A percentile compares a stretch with the other conserved stretches of the same genome.
These are phyloP conservation scores for Poeciliopsis infans DNA, from an alignment of 2,797 vertebrate genomes.

Conservation along the genomic window DNA sequence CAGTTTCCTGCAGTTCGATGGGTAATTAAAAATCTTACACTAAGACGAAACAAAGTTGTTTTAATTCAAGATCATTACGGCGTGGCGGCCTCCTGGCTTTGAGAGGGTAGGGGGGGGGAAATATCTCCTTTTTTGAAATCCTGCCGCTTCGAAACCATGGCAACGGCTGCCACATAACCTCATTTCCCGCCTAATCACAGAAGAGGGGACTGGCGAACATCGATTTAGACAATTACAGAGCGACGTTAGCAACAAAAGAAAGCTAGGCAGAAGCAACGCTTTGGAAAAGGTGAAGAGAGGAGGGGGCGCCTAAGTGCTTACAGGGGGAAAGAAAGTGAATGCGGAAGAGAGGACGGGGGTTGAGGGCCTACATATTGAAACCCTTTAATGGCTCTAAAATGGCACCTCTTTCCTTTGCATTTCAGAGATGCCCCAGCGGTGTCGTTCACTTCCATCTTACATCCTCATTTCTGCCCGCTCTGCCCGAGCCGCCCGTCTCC, in stretches of 20 bases:
- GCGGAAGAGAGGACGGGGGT: conserved; percentile 7
- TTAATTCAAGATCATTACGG: conserved; percentile 79
- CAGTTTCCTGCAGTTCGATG: conserved; percentile 28
- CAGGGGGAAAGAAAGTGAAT: conserved; percentile 37
- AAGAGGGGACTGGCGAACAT: conserved; percentile 64
- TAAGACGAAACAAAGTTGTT: conserved; percentile 64
- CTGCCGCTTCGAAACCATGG: conserved; percentile 71
- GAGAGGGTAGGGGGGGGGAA: conserved; percentile 6
- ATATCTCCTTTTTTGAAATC: conserved; percentile 61
- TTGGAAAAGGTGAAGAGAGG: conserved; percentile 51
- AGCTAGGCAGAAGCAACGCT: conserved; percentile 59
- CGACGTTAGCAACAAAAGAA: conserved; percentile 73
- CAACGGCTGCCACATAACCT: conserved; percentile 71
- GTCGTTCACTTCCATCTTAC: conserved; percentile 21
- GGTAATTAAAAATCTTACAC: conserved; percentile 73
- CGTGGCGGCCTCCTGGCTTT: conserved; percentile 52
- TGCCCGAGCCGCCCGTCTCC: neutral
- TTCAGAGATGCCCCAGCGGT: conserved; percentile 26
- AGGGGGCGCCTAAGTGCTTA: conserved; percentile 49
- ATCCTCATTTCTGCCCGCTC: neutral
- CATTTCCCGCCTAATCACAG: conserved; percentile 73
- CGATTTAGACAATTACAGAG: conserved; percentile 76
- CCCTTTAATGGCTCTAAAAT: conserved; percentile 56
- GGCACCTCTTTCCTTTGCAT: conserved; percentile 24
- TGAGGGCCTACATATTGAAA: conserved; percentile 29